Base-by-base conservation (phyloP, 2,113 vertebrate genomes). In the Callipepla californica region DNA sequence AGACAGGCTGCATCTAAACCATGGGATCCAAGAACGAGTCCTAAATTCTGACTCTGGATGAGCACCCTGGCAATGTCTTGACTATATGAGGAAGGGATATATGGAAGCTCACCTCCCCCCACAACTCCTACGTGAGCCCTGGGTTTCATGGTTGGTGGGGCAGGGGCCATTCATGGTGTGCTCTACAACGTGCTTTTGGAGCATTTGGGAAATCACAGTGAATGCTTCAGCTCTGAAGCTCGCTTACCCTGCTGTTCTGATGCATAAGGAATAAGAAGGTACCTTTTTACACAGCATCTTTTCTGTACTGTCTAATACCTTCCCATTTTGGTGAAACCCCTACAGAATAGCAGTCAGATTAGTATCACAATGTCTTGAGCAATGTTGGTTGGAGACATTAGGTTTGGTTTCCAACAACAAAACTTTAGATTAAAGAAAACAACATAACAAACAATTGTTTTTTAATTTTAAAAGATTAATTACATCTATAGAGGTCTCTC, bases 381-480 rank as follows among this genome's bases (percentile, higher is more conserved):
- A 57, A 38, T 14, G 5, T 34, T n/a, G 2, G 1, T 7, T 70
- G 51, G 50, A 61, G 28, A 74, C 59, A 22, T 75, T 62, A 48
- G 26, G 38, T 58, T 94, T n/a, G 22, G 51, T 68, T 81, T 83
- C 78, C 80, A 59, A 25, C 8, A 14, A 32, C 36, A 84, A 90
- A 94, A 66, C 2, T 42, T 45, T n/a, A 86, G 48, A 80, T 72
- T 47, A 79, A 87, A 91, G 81, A 92, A 58, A 66, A 28, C 21
- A 51, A 5, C 3, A 0, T 82, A 45, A 72, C 58, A 62, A 96
- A 69, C 72, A 85, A 79, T 48, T 76, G 55, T 74, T 47, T 87
- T 92, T 79, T 82, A 57, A 72, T 94, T 85, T 91, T 94, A 28
- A 77, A 94, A 92, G 81, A 91, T 92, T 93, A 82, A 55, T 73